Evolutionary conservation across 2,888 invertebrate genomes (phyloP), one percentile per base, ranked within the genome.

Genomic region (Drosophila pseudotalamancana): DNA sequence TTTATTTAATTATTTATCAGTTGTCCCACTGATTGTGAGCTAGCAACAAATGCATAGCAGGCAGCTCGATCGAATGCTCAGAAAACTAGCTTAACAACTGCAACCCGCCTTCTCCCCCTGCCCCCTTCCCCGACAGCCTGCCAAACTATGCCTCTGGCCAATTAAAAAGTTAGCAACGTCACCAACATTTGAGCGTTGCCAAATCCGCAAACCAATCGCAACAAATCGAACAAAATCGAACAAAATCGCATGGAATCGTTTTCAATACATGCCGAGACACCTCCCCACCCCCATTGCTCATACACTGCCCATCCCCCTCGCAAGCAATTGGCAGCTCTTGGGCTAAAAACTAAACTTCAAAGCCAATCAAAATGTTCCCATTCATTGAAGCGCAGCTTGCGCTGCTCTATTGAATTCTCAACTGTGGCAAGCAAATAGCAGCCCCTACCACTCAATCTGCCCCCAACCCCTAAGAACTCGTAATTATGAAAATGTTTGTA

Each of bases 291-390:
- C 11, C 5, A 6, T 6, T 11, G 5, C 43, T 4, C 2, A 0
- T 4, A 11, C 11, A 11, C 25, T 3, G 4, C 21, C 8, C 1
- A n/a, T 11, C 6, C 12, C 1, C 0, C 23, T 9, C 4, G 12
- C 32, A 14, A n/a, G n/a, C 19, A 12, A 12, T 2, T 12, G 32
- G 3, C 32, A 42, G 53, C 60, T 46, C 34, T 55, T 39, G 43
- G 55, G 51, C 42, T 43, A 48, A 51, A 68, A 68, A 69, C 59
- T 45, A 50, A 68, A 74, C 74, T 74, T 74, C 75, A 74, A 74
- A 74, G 75, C 75, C 75, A 74, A 75, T 75, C 74, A 74, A 75
- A 74, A 74, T 64, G 75, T 71, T 74, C 75, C 57, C 74, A 74
- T 71, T 74, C 74, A 74, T 67, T 74, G 74, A 74, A 74, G 74